phyloP scores from a whole-genome alignment of 2,113 vertebrate species.

The Phocoena sinus region DNA sequence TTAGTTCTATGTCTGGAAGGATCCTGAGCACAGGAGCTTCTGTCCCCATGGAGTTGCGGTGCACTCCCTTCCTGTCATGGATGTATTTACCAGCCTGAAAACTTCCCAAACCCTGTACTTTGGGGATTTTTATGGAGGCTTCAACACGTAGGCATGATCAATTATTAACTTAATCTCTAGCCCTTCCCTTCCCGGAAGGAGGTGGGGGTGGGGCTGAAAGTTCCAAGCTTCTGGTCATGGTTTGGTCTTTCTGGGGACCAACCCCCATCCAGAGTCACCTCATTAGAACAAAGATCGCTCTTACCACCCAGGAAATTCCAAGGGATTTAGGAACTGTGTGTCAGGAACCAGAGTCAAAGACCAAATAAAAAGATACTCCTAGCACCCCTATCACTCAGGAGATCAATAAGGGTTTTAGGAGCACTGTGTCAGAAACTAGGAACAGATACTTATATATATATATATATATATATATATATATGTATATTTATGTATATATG shows the following conservation, averaged over 20 bases:
- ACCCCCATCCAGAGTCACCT: neutral
- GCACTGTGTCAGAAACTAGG: neutral
- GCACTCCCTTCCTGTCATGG: neutral
- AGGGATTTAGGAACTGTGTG: neutral
- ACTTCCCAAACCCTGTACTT: neutral
- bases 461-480: too few relatives aligned
- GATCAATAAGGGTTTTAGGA: neutral
- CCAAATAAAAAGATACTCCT: neutral
- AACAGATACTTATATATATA: neutral
- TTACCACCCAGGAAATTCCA: neutral
- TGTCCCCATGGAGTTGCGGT: neutral
- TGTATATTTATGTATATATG: neutral
- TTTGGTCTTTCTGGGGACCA: neutral
- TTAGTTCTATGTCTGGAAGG: neutral
- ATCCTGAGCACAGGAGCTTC: neutral
- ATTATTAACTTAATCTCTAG: neutral
- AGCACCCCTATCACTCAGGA: neutral
- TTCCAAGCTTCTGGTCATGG: neutral
- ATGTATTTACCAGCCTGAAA: neutral
- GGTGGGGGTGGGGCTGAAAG: neutral
- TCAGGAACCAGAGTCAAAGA: neutral
- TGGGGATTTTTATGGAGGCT: neutral
- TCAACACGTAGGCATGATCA: neutral
- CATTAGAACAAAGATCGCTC: neutral
- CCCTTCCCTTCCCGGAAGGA: neutral